phyloP scores from a whole-genome alignment of 35 echinoderm and acorn worm species.

The Diadema setosum region DNA sequence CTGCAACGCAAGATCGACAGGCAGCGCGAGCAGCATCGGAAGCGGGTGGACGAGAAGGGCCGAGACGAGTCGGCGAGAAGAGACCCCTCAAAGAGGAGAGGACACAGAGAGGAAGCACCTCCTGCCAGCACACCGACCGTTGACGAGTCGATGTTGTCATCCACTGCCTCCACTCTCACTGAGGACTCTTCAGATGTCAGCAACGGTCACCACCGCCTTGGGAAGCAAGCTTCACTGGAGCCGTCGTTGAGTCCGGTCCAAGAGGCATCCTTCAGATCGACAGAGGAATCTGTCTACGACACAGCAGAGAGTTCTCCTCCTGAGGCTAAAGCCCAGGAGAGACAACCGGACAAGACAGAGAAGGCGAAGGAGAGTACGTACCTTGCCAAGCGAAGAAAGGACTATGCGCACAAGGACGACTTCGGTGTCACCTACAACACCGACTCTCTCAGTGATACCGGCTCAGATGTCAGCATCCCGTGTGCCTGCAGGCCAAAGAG shows the following conservation, averaged over 20 bases:
- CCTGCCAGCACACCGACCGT: slow-evolving; percentile 73
- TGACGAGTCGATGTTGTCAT: neutral
- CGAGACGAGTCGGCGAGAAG: slow-evolving; percentile 14
- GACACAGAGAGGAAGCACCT: slow-evolving; percentile 37
- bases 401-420: slow-evolving; percentile 54
- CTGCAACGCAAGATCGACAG: slow-evolving; percentile 86
- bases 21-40: slow-evolving; percentile 82
- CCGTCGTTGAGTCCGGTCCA: slow-evolving; percentile 54
- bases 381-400: neutral
- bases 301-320: slow-evolving; percentile 51
- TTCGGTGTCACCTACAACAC: slow-evolving; percentile 56
- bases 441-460: slow-evolving; percentile 50
- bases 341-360: neutral
- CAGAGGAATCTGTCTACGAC: neutral
- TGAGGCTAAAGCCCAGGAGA: neutral
- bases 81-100: slow-evolving; percentile 3
- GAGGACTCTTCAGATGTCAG: slow-evolving; percentile 34
- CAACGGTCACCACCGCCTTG: neutral
- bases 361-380: neutral
- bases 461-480: slow-evolving; percentile 59
- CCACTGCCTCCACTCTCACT: neutral
- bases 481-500: slow-evolving; percentile 60
- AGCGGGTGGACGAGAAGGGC: slow-evolving; percentile 23
- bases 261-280: slow-evolving; percentile 1
- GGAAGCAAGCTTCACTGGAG: neutral